Evolutionary conservation across 2,113 vertebrate genomes (phyloP), one percentile per base, ranked within the genome.

Genomic region (Dendrocopos noguchii): DNA sequence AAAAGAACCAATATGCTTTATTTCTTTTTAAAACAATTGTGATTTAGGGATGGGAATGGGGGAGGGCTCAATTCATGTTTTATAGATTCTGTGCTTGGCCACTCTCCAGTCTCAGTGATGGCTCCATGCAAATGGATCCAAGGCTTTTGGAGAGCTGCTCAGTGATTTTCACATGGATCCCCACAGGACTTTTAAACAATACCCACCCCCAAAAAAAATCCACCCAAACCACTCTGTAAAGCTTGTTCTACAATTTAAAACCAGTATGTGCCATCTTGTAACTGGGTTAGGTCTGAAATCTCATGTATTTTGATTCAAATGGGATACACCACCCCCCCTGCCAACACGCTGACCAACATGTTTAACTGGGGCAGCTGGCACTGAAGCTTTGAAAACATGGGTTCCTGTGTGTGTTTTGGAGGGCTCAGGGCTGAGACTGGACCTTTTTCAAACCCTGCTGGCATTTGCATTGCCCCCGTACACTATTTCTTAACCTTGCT

Each of bases 1-100:
- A 92, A 86, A 91, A 95, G 61, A 92, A 91, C 84, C 65, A 91
- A 94, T 92, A 77, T 88, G 79, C 50, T 83, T 87, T 91, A 80
- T 79, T 92, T 90, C 80, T 92, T 91, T 83, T 67, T 80, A 91
- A 94, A 91, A 92, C 94, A 92, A 92, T 91, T 87, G 84, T 39
- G 60, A 90, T 80, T 91, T 93, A 87, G 76, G 47, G 73, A 93
- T 2, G 3, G 68, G 76, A 91, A 56, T 25, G 65, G 13, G 28
- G 71, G 42, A 36, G 42, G 67, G 36, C 22, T 79, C 27, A 15
- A 19, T 67, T 95, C 57, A 86, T 90, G 90, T 86, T 96, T 95
- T 95, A 83, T 86, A 75, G 50, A 84, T 78, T 57, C 55, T 55
- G 65, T 0, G 0, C 50, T 90, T 96, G 94, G 93, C 93, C 77